These are phyloP conservation scores for Wiebesia pumilae DNA, from an alignment of 1,140 invertebrate species.

Conservation along the genomic window DNA sequence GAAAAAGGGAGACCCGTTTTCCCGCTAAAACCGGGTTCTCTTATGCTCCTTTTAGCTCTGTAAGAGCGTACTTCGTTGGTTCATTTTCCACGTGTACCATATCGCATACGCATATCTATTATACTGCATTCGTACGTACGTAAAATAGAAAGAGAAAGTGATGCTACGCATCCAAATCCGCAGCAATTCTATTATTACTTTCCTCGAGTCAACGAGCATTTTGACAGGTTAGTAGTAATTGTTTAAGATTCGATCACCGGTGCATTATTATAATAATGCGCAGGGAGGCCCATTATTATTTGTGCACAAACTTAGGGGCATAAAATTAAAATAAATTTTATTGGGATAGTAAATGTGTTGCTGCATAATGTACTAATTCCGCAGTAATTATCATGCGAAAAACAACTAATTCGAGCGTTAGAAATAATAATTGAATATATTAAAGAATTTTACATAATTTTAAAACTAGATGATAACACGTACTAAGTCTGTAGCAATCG, in stretches of 20 bases:
- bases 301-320: too few relatives aligned
- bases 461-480: not conserved
- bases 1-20: conserved; percentile 54
- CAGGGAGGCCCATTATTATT: too few relatives aligned
- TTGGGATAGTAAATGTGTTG: too few relatives aligned
- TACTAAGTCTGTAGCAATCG: not conserved
- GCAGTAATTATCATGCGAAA: too few relatives aligned
- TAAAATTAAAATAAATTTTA: too few relatives aligned
- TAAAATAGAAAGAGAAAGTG: conserved; percentile 50
- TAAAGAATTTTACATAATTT: not conserved
- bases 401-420: not conserved
- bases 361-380: too few relatives aligned
- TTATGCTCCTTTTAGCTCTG: not conserved
- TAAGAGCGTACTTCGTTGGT: not conserved
- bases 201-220: not conserved
- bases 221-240: too few relatives aligned
- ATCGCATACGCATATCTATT: too few relatives aligned
- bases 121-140: not conserved
- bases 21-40: conserved; percentile 1
- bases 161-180: not conserved
- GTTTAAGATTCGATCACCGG: too few relatives aligned
- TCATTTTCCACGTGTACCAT: too few relatives aligned
- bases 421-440: not conserved
- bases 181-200: not conserved
- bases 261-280: too few relatives aligned